Conservation (phyloP, 1,140 invertebrate species). For the Dendrolimus punctatus region DNA sequence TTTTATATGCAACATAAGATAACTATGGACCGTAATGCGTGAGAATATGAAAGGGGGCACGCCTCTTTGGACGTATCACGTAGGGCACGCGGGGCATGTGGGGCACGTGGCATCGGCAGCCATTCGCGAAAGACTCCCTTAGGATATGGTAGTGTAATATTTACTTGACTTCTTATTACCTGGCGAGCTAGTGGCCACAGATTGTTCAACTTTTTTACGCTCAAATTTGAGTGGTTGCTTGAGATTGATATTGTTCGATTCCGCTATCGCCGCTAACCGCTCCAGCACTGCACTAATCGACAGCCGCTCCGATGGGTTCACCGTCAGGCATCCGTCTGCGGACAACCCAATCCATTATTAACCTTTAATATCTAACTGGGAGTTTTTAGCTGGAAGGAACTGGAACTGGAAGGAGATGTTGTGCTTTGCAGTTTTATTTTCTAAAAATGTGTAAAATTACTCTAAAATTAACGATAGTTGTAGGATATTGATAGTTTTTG, state of each 20-base stretch:
- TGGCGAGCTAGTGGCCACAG: slow-evolving; percentile 73
- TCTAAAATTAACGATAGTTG: no score
- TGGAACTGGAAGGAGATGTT: no score
- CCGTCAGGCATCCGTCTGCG: slow-evolving; percentile 84
- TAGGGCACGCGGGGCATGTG: slow-evolving; percentile 7
- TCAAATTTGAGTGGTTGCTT: slow-evolving; percentile 82
- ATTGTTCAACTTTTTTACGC: slow-evolving; percentile 74
- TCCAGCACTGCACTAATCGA: slow-evolving; percentile 86
- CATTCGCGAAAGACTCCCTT: slow-evolving; percentile 34
- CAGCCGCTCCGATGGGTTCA: slow-evolving; percentile 86
- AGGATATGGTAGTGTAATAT: slow-evolving; percentile 74
- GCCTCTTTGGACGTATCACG: slow-evolving; percentile 1
- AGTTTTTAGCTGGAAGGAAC: no score
- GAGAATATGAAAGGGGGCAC: slow-evolving; percentile 11
- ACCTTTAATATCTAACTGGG: no score
- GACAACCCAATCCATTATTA: slow-evolving; percentile 17
- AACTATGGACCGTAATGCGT: slow-evolving; percentile 38
- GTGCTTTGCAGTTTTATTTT: no score
- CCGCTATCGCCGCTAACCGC: slow-evolving; percentile 88
- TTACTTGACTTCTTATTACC: slow-evolving; percentile 74
- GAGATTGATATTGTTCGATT: slow-evolving; percentile 85
- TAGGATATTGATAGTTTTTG: no score
- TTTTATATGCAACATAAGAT: slow-evolving; percentile 56
- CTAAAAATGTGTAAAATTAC: no score
- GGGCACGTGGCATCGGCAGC: slow-evolving; percentile 5